These are phyloP conservation scores for Pocillopora damicornis DNA, from an alignment of 64 coral and sea anemone genomes.

Conservation along the genomic window DNA sequence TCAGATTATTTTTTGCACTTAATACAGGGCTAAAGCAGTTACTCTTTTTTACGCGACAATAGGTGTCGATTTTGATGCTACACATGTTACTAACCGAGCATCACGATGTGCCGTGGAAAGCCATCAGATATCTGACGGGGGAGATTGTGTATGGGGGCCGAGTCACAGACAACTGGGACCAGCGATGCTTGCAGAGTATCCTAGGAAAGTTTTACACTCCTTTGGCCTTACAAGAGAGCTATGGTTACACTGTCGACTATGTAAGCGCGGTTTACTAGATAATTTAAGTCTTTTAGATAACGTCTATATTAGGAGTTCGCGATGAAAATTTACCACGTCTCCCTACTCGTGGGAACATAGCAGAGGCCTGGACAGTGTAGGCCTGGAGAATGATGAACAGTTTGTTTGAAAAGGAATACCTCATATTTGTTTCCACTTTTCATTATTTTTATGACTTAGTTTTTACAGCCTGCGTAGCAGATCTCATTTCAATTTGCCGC, in stretches of 20 bases:
- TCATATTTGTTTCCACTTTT: too few species aligned
- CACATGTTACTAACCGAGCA: conserved; percentile 90
- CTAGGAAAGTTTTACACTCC: conserved; percentile 83
- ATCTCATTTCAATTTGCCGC: too few species aligned
- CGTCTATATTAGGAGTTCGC: too few species aligned
- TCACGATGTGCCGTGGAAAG: conserved; percentile 81
- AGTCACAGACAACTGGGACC: conserved; percentile 94
- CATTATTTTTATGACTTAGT: too few species aligned
- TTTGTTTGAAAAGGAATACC: too few species aligned
- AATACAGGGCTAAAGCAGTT: too few species aligned
- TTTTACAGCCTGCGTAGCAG: too few species aligned
- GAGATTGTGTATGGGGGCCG: conserved; percentile 89
- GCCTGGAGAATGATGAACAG: too few species aligned
- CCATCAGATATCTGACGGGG: conserved; percentile 79
- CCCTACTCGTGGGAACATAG: too few species aligned
- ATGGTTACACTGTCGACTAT: conserved; percentile 69
- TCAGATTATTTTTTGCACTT: too few species aligned
- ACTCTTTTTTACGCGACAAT: neutral
- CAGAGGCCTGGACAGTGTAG: too few species aligned
- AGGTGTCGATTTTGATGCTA: conserved; percentile 93
- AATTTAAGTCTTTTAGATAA: neutral
- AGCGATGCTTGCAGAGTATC: conserved; percentile 84
- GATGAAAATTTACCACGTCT: too few species aligned
- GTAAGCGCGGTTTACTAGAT: conserved; percentile 43
- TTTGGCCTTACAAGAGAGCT: conserved; percentile 59